phyloP scores from a whole-genome alignment of 2,797 vertebrate species.

The Glyptemys insculpta region DNA sequence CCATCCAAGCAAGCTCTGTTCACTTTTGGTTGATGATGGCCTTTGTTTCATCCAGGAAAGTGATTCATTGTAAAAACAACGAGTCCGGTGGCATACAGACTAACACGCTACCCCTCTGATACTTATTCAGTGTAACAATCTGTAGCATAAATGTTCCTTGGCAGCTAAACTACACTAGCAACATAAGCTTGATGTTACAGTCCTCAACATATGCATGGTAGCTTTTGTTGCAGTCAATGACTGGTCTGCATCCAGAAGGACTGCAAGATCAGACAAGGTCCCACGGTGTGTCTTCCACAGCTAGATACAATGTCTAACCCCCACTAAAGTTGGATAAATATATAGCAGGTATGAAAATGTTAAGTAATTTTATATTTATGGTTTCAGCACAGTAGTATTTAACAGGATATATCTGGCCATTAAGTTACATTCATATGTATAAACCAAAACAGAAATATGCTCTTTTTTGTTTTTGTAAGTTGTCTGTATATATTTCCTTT shows the following conservation, averaged over 20 bases:
- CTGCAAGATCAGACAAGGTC: not conserved
- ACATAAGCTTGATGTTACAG: not conserved
- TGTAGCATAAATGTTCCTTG: not conserved
- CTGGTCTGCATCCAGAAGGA: not conserved
- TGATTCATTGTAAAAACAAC: not conserved
- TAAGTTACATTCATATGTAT: not conserved
- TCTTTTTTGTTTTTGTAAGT: not conserved
- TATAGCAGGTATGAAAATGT: rapidly evolving
- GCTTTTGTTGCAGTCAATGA: not conserved
- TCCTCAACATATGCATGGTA: rapidly evolving
- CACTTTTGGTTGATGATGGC: conserved; percentile 22
- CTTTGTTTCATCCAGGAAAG: not conserved
- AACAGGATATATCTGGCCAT: not conserved
- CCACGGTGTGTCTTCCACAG: not conserved
- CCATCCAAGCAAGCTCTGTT: conserved; percentile 1
- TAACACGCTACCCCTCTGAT: no score
- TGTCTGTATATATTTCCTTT: rapidly evolving
- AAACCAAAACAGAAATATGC: not conserved
- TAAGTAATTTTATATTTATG: rapidly evolving
- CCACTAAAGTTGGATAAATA: rapidly evolving
- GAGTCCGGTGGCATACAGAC: no score
- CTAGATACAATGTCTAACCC: not conserved
- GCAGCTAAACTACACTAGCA: not conserved
- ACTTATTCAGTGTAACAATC: not conserved
- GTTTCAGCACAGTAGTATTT: not conserved